These are phyloP conservation scores for Apogon talboti DNA, from an alignment of 2,797 vertebrate species.

Conservation along the genomic window DNA sequence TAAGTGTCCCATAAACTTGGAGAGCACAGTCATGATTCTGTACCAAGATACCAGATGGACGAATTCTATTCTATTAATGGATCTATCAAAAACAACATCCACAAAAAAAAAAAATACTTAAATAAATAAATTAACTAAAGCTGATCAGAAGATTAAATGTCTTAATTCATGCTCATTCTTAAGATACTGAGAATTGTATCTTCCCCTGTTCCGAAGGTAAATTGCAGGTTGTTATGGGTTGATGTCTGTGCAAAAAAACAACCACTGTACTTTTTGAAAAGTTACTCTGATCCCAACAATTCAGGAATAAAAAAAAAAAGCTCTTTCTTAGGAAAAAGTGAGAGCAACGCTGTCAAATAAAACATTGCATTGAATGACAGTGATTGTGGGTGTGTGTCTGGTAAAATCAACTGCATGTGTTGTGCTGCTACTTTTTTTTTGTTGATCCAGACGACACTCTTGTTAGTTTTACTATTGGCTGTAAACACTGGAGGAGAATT, in stretches of 20 bases:
- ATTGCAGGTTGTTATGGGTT: slow-evolving; percentile 29
- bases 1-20: slow-evolving; percentile 22
- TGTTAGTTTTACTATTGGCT: slow-evolving; percentile 21
- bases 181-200: neutral
- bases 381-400: slow-evolving; percentile 51
- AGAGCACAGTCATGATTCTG: neutral
- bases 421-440: slow-evolving; percentile 18
- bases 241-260: slow-evolving; percentile 22
- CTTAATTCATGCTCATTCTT: neutral
- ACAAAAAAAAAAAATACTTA: neutral
- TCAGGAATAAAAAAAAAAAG: slow-evolving; percentile 34
- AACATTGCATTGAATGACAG: slow-evolving; percentile 59
- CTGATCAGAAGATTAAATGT: neutral
- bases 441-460: slow-evolving; percentile 28
- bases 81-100: neutral
- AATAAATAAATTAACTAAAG: neutral
- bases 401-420: slow-evolving; percentile 51
- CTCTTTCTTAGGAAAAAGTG: slow-evolving; percentile 17
- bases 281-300: slow-evolving; percentile 12
- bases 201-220: slow-evolving; percentile 2
- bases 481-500: slow-evolving; percentile 33
- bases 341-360: slow-evolving; percentile 57
- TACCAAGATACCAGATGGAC: slow-evolving; percentile 1
- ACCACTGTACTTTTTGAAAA: no score
- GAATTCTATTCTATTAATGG: neutral